These are phyloP conservation scores for Ochotona princeps DNA, from an alignment of 2,113 vertebrate genomes.

Conservation along the genomic window DNA sequence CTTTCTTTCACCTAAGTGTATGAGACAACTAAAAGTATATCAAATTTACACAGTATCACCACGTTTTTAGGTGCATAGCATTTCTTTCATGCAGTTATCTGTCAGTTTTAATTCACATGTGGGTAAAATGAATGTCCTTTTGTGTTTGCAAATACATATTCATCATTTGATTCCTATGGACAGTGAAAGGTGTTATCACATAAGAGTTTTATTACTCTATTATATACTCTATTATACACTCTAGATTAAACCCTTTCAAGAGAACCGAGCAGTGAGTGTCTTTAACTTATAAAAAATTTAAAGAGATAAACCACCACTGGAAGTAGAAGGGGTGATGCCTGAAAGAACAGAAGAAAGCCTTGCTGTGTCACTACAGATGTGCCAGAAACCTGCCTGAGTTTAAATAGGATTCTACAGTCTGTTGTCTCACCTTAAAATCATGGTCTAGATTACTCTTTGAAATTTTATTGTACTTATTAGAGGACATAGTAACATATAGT, in stretches of 20 bases:
- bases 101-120: conserved; percentile 43
- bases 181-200: background rate
- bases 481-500: background rate
- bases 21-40: background rate
- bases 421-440: background rate
- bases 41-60: background rate
- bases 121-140: conserved; percentile 39
- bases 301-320: background rate
- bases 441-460: background rate
- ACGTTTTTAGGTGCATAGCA: background rate
- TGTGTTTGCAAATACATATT: conserved; percentile 20
- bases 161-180: background rate
- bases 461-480: background rate
- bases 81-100: conserved; percentile 32
- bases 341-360: fast-evolving
- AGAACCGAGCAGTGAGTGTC: background rate
- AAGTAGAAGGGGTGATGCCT: fast-evolving
- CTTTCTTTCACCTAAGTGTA: conserved; percentile 11
- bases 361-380: background rate
- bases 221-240: background rate
- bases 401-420: background rate
- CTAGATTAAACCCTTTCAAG: background rate
- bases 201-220: background rate
- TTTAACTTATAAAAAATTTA: background rate
- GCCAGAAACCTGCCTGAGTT: background rate